phyloP scores from a whole-genome alignment of 2,113 vertebrate species.

The Octodon degus region DNA sequence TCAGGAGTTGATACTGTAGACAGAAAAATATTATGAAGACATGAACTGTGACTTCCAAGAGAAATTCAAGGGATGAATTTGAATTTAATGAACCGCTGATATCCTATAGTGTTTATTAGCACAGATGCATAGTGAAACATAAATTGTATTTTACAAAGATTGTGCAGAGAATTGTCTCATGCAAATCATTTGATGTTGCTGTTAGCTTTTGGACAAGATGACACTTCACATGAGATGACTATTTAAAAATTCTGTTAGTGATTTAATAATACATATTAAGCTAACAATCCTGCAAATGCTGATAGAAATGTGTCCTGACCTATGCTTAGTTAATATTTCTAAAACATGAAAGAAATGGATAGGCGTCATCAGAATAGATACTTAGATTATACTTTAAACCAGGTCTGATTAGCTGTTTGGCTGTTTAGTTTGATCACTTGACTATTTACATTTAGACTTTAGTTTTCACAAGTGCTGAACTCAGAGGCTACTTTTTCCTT shows the following conservation, averaged over 20 bases:
- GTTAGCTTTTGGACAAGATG: neutral
- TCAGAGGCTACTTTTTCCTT: neutral
- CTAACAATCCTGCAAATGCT: neutral
- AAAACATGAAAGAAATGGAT: neutral
- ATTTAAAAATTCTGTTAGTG: neutral
- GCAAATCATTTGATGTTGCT: neutral
- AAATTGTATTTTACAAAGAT: neutral
- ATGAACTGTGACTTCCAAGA: neutral
- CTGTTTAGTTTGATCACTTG: neutral
- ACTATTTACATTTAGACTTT: neutral
- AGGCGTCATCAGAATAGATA: neutral
- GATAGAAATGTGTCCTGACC: neutral
- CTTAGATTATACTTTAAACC: neutral
- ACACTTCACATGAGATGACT: neutral
- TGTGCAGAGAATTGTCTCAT: neutral
- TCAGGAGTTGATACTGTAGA: neutral
- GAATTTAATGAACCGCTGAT: neutral
- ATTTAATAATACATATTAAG: neutral
- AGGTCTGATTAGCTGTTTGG: neutral
- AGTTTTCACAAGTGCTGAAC: neutral
- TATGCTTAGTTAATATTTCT: neutral
- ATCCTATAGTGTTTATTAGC: neutral
- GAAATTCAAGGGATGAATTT: neutral
- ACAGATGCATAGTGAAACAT: neutral
- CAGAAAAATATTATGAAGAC: neutral